phyloP scores from a whole-genome alignment of 2,888 invertebrate genomes.

The Rhagophthalmus giganteus region DNA sequence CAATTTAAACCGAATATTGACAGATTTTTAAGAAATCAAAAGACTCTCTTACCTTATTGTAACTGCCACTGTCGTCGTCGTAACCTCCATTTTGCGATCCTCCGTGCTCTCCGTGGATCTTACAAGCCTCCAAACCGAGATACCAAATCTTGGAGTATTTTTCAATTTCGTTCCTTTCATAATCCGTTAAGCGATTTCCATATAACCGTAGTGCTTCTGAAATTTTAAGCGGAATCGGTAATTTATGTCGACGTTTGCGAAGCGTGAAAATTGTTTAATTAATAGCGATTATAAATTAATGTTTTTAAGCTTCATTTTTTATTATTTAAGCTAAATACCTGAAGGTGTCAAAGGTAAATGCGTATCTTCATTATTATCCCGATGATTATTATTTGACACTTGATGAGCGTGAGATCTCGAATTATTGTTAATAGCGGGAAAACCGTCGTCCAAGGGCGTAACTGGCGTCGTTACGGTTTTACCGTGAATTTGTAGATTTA shows the following conservation, averaged over 20 bases:
- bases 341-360: constrained; percentile 51
- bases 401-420: constrained; percentile 41
- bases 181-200: constrained; percentile 82
- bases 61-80: constrained; percentile 92
- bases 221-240: too few species aligned
- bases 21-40: too few species aligned
- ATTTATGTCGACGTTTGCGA: too few species aligned
- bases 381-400: constrained; percentile 48
- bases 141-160: constrained; percentile 95
- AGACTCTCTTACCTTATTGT: constrained; percentile 92
- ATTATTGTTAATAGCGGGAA: constrained; percentile 53
- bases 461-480: constrained; percentile 47
- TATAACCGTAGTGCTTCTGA: constrained; percentile 84
- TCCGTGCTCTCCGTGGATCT: constrained; percentile 80
- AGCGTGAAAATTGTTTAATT: too few species aligned
- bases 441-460: constrained; percentile 48
- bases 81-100: constrained; percentile 84
- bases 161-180: constrained; percentile 87
- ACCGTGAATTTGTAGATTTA: constrained; percentile 48
- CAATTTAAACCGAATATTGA: constrained; percentile 3
- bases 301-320: too few species aligned
- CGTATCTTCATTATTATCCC: constrained; percentile 45
- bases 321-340: too few species aligned
- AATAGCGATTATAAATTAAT: too few species aligned
- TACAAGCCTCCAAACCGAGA: constrained; percentile 82